Percentiles rank a stretch among this genome's conserved stretches.
These are phyloP conservation scores for Rhizoglyphus robini DNA, from an alignment of 1,140 invertebrate genomes.

Conservation along the genomic window DNA sequence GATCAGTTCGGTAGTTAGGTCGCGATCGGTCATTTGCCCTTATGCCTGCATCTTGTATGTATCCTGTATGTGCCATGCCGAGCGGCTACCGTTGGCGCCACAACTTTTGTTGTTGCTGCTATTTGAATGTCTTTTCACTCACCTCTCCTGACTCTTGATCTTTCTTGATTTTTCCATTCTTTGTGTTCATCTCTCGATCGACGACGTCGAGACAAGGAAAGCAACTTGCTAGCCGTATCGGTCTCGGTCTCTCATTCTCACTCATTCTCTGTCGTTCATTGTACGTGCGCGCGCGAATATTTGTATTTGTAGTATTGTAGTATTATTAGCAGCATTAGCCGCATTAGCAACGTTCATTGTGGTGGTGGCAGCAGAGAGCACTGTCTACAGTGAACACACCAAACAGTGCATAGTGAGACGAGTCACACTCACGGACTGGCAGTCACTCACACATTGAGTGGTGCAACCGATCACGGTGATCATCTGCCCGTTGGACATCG, in stretches of 20 bases:
- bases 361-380: not conserved
- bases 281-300: not conserved
- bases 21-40: slow-evolving; percentile 11
- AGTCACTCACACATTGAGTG: not conserved
- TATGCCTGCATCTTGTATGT: not conserved
- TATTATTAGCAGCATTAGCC: not conserved
- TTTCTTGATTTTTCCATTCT: not conserved
- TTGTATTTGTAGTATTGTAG: not conserved
- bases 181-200: slow-evolving; percentile 7
- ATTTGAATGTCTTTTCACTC: not conserved
- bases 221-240: not conserved
- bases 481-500: not conserved
- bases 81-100: not conserved
- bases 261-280: not conserved
- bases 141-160: not conserved
- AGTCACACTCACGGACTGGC: not conserved
- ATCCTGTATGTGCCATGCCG: not conserved
- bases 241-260: not conserved
- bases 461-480: not conserved
- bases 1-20: not conserved
- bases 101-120: not conserved
- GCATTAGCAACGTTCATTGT: not conserved
- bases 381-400: too few relatives aligned
- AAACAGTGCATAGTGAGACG: too few relatives aligned
- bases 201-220: not conserved